Conservation (phyloP, 2,888 invertebrate genomes). For the Tineola bisselliella region DNA sequence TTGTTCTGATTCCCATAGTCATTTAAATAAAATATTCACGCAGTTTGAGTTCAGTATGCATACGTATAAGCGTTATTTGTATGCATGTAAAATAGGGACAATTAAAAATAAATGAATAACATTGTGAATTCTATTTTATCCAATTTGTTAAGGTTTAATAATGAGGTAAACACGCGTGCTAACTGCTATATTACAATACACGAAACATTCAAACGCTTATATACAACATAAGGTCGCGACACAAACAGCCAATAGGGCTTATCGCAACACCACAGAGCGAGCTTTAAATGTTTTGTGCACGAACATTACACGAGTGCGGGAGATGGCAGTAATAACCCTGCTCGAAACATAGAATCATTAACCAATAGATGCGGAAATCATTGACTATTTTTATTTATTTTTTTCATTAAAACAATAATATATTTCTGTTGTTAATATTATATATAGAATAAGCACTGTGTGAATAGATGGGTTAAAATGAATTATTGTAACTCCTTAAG, state of each 20-base stretch:
- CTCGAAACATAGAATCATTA: constrained; percentile 4
- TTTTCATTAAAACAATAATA: too few relatives aligned
- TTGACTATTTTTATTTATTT: background rate
- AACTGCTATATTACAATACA: background rate
- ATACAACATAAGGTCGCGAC: constrained; percentile 29
- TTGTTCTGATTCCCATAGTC: too few relatives aligned
- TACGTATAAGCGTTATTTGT: too few relatives aligned
- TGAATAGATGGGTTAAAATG: too few relatives aligned
- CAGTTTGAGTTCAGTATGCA: too few relatives aligned
- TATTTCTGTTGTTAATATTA: background rate
- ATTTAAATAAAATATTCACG: too few relatives aligned
- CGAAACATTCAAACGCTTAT: background rate
- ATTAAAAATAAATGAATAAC: background rate
- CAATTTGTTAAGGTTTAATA: background rate
- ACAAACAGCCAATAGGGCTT: constrained; percentile 27
- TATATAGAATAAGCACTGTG: too few relatives aligned
- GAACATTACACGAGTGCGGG: constrained; percentile 24
- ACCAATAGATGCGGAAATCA: constrained; percentile 3
- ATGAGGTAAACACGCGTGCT: background rate
- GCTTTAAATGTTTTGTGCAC: constrained; percentile 40
- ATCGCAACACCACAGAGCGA: constrained; percentile 35
- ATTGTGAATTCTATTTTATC: background rate
- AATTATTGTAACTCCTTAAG: too few relatives aligned
- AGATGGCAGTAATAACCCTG: constrained; percentile 24
- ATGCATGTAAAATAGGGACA: too few relatives aligned